phyloP scores from a whole-genome alignment of 2,113 vertebrate genomes.

The Python bivittatus region DNA sequence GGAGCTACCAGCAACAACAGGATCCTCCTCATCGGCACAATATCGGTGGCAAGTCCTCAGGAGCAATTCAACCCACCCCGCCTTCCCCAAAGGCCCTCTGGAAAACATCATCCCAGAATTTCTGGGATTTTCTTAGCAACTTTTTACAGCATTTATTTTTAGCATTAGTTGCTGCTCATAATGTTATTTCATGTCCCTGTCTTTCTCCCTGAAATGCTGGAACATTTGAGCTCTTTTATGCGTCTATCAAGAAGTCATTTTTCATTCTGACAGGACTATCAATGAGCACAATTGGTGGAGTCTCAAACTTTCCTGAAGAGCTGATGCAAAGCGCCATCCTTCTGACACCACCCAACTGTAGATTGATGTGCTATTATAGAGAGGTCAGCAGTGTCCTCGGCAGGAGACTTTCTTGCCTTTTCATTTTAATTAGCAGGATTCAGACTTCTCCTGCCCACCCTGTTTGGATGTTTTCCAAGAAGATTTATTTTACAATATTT shows the following conservation, averaged over 20 bases:
- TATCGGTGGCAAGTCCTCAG: neutral
- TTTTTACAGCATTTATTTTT: neutral
- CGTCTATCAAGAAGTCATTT: neutral
- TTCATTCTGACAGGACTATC: constrained; percentile 6
- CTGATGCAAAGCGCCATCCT: neutral
- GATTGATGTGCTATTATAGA: neutral
- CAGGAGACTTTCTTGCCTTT: neutral
- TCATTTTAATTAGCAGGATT: neutral
- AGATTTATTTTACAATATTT: neutral
- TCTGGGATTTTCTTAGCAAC: neutral
- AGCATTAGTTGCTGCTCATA: neutral
- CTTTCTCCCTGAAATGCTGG: neutral
- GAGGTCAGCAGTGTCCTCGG: neutral
- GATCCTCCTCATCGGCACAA: neutral
- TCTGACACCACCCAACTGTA: neutral
- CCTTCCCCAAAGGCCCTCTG: neutral
- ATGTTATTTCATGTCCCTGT: neutral
- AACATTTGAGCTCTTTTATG: neutral
- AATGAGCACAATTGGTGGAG: neutral
- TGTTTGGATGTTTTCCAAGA: neutral
- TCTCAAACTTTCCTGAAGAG: neutral
- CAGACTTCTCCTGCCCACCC: neutral
- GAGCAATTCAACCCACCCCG: neutral
- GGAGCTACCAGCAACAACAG: neutral
- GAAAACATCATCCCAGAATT: neutral